Percentiles rank a stretch among this genome's conserved stretches.
These are phyloP conservation scores for Catharus ustulatus DNA, from an alignment of 2,797 vertebrate species.

Conservation along the genomic window DNA sequence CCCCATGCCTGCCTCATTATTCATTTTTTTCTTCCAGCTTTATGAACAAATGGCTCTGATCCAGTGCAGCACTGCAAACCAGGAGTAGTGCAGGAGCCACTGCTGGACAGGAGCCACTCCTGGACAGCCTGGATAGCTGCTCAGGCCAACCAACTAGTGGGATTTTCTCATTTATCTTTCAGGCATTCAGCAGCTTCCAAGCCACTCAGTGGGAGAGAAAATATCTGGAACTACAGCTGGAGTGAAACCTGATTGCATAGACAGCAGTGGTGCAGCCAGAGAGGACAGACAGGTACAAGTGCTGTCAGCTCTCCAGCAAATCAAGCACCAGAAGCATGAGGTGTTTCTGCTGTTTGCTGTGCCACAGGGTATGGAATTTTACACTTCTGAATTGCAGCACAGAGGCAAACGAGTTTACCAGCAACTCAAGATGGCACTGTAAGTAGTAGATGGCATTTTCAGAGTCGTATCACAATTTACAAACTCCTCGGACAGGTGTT, in stretches of 20 bases:
- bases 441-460: background rate
- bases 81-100: background rate
- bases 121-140: background rate
- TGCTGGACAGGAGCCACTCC: background rate
- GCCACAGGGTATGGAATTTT: background rate
- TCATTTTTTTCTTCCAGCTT: background rate
- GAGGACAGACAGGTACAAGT: fast-evolving
- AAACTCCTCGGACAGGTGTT: background rate
- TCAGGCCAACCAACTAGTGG: fast-evolving
- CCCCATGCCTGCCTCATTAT: fast-evolving
- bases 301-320: background rate
- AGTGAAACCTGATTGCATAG: background rate
- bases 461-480: background rate
- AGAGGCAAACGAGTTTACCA: fast-evolving
- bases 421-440: background rate
- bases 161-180: background rate
- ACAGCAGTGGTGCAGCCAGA: background rate
- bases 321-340: background rate
- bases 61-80: background rate
- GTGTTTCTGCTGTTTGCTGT: background rate
- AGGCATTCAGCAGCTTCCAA: background rate
- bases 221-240: background rate
- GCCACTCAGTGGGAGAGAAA: fast-evolving
- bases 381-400: background rate
- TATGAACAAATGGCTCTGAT: background rate